Conservation (phyloP, 2,888 invertebrate genomes). For the Pseudococcus longispinus region DNA sequence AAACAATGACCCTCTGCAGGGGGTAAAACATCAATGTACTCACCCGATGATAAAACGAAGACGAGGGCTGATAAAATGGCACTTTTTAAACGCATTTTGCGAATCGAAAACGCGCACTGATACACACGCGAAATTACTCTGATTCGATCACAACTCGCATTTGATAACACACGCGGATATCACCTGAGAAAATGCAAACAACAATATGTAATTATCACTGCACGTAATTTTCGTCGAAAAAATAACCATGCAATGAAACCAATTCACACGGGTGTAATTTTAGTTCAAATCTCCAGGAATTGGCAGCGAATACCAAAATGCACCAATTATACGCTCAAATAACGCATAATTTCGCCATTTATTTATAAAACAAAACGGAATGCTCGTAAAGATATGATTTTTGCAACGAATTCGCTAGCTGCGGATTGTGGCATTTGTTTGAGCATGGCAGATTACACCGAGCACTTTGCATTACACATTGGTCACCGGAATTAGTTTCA, state of each 20-base stretch:
- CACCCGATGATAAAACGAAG: slow-evolving; percentile 29
- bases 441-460: neutral
- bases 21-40: neutral
- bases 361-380: neutral
- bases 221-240: neutral
- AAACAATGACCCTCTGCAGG: neutral
- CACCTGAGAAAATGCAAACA: neutral
- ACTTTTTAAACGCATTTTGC: slow-evolving; percentile 43
- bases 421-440: neutral
- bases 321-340: neutral
- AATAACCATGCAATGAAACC: neutral
- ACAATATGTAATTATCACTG: neutral
- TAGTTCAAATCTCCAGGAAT: neutral
- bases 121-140: neutral
- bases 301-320: neutral
- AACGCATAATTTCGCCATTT: neutral
- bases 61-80: slow-evolving; percentile 3
- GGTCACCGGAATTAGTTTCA: neutral
- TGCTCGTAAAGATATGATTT: neutral
- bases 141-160: slow-evolving; percentile 32
- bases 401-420: neutral
- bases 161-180: slow-evolving; percentile 20
- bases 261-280: neutral
- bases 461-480: neutral
- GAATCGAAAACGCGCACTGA: neutral